Base-by-base conservation (phyloP, 2,797 vertebrate species). In the Parotocinclus haroldoi region DNA sequence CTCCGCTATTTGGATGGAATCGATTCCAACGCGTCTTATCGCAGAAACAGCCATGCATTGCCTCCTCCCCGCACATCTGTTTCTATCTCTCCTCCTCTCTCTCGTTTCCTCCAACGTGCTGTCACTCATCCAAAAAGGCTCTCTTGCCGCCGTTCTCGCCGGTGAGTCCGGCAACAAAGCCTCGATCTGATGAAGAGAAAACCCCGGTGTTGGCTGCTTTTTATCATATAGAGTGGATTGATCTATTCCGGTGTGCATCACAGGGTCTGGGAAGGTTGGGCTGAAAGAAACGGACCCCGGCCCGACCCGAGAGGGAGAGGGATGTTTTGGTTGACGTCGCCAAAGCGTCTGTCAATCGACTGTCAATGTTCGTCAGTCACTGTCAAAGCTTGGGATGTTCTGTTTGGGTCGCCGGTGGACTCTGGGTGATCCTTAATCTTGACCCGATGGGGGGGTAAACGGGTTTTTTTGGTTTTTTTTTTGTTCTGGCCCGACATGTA, bases 1-100 rank as follows among this genome's bases (percentile, higher is more conserved):
- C 86, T 80, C 69, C 75, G 85, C 80, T 85, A 88, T 88, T 85
- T 18, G 69, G 71, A 72, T 66, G 52, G 72, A 81, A 87, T 87
- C 85, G 83, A 89, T 89, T 85, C 76, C 12, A 46, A 73, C 79
- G 73, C 79, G 78, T 84, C 76, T 78, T 79, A 83, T 82, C 79
- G 27, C 78, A 78, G 72, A 80, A 51, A 66, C 80, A 71, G 77
- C 79, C 76, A 57, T 77, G 66, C 49, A 19, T 3, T n/a, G 73
- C 65, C 58, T 27, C 63, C 10, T 62, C 66, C 38, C 66, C 7
- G 62, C 64, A 73, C 63, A 66, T 71, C 70, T 51, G 42, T 75
- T 63, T 66, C 42, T 58, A 68, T 69, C 64, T 66, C 69, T 62
- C 62, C 66, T 62, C 42, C 39, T 63, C 58, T 68, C 59, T 73